phyloP scores from a whole-genome alignment of 2,113 vertebrate species.

The Recurvirostra avosetta region DNA sequence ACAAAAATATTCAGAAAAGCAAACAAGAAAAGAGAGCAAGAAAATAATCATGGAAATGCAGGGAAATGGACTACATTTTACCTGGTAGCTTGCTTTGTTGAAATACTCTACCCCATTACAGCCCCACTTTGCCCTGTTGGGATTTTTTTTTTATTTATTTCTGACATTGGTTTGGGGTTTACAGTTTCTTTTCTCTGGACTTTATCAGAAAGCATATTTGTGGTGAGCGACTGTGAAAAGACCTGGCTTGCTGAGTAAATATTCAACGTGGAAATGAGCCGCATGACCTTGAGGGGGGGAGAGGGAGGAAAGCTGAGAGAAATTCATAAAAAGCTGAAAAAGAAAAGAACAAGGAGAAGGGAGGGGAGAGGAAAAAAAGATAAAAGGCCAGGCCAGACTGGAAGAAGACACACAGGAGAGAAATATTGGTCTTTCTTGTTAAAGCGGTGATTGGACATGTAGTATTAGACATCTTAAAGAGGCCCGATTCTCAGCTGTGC shows the following conservation, averaged over 20 bases:
- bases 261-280: conserved; percentile 76
- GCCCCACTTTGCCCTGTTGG: neutral
- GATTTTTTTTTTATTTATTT: neutral
- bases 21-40: neutral
- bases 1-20: neutral
- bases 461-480: neutral
- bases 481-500: neutral
- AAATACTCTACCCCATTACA: neutral
- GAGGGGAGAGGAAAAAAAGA: neutral
- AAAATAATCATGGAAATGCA: neutral
- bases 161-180: conserved; percentile 62
- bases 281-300: conserved; percentile 83
- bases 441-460: neutral
- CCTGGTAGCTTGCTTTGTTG: neutral
- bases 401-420: neutral
- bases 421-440: neutral
- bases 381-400: neutral
- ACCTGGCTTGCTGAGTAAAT: conserved; percentile 87
- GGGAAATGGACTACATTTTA: neutral
- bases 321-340: conserved; percentile 58
- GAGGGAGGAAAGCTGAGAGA: neutral
- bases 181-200: conserved; percentile 79
- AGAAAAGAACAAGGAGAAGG: conserved; percentile 9
- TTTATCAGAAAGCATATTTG: conserved; percentile 96
- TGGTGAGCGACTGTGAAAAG: conserved; percentile 88